Evolutionary conservation across 1,140 invertebrate genomes (phyloP).

Genomic region (Bombus confusus): DNA sequence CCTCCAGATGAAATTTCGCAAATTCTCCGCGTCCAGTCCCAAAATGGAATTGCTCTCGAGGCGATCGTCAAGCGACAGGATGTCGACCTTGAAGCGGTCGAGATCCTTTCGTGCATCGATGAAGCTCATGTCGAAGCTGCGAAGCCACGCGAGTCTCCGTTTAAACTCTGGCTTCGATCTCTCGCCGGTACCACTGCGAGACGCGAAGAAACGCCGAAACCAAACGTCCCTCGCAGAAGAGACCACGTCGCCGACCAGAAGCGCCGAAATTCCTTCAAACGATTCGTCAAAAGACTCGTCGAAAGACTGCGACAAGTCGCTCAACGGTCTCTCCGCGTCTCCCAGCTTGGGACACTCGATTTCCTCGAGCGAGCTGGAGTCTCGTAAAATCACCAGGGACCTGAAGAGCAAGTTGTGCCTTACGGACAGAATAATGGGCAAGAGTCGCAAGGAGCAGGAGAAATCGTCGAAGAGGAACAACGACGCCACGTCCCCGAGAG

Average conservation of each 20-base stretch:
- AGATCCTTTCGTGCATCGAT: constrained; percentile 89
- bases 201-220: constrained; percentile 15
- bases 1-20: constrained; percentile 78
- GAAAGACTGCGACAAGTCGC: not conserved
- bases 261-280: too few relatives aligned
- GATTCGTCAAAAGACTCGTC: not conserved
- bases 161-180: constrained; percentile 62
- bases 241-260: not conserved
- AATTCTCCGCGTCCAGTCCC: constrained; percentile 65
- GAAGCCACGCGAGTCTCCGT: constrained; percentile 67
- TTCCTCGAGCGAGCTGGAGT: constrained; percentile 33
- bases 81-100: constrained; percentile 84
- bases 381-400: constrained; percentile 63
- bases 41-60: constrained; percentile 76
- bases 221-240: not conserved
- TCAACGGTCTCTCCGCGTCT: not conserved
- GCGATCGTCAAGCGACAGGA: constrained; percentile 60
- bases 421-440: constrained; percentile 64
- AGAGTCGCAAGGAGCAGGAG: constrained; percentile 49
- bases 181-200: constrained; percentile 53
- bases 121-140: constrained; percentile 84
- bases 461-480: constrained; percentile 21
- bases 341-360: not conserved
- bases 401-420: constrained; percentile 72
- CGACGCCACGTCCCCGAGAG: constrained; percentile 27